Evolutionary conservation across 2,113 vertebrate species (phyloP).

Genomic region (Pygoscelis adeliae): DNA sequence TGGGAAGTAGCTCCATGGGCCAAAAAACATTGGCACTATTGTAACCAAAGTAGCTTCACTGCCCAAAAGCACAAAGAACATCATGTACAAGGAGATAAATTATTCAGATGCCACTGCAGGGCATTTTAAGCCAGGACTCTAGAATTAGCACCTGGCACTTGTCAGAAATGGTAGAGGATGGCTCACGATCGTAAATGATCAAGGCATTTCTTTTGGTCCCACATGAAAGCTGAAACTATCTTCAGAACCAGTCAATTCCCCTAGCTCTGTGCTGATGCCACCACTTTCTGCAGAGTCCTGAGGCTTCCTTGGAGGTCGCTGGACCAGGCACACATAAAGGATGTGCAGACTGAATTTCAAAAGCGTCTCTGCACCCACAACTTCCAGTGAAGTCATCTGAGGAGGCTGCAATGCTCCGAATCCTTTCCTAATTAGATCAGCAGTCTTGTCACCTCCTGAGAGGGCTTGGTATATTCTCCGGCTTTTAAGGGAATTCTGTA

Average conservation of each 20-base stretch:
- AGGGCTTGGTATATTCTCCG: background rate
- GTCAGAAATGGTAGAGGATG: background rate
- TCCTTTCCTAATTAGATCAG: slow-evolving; percentile 27
- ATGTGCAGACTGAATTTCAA: background rate
- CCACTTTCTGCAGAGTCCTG: background rate
- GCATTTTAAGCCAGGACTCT: background rate
- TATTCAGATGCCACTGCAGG: background rate
- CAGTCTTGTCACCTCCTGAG: background rate
- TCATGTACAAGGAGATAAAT: background rate
- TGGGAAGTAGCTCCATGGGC: background rate
- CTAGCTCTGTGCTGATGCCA: background rate
- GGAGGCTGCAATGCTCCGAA: background rate
- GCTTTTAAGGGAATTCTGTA: slow-evolving; percentile 11
- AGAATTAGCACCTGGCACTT: background rate
- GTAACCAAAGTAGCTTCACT: background rate
- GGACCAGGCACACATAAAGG: background rate
- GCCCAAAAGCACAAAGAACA: background rate
- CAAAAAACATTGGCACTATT: background rate
- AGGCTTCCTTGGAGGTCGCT: background rate
- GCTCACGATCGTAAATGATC: background rate
- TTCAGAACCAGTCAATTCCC: background rate
- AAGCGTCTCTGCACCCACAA: background rate
- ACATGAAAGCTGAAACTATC: background rate
- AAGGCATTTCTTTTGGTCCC: background rate
- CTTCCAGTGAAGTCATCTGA: background rate